These are phyloP conservation scores for Microtus richardsoni DNA, from an alignment of 2,113 vertebrate genomes.

Conservation along the genomic window DNA sequence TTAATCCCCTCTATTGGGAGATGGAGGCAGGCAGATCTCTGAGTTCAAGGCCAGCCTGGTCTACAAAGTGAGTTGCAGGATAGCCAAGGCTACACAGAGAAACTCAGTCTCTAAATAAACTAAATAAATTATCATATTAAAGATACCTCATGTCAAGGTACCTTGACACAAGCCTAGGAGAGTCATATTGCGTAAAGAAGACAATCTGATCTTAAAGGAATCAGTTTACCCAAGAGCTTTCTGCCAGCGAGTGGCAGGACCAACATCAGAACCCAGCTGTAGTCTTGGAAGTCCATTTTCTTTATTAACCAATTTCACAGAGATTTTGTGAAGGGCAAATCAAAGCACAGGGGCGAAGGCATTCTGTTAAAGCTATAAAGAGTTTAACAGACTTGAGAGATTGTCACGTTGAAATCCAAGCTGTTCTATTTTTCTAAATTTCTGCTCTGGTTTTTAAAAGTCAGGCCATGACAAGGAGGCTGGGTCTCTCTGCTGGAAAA, in stretches of 20 bases:
- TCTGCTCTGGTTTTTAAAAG: constrained; percentile 61
- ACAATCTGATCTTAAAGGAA: neutral
- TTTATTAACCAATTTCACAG: neutral
- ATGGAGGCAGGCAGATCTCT: neutral
- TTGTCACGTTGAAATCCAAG: constrained; percentile 10
- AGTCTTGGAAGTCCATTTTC: neutral
- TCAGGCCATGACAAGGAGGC: constrained; percentile 26
- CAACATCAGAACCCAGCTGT: neutral
- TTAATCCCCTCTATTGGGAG: neutral
- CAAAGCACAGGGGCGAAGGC: neutral
- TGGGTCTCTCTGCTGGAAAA: constrained; percentile 64
- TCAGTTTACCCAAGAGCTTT: neutral
- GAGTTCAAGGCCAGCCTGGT: neutral
- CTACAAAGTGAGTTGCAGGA: neutral
- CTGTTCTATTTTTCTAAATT: constrained; percentile 60
- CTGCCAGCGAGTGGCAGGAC: neutral
- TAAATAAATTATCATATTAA: neutral
- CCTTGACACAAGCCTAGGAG: neutral
- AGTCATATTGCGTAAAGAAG: neutral
- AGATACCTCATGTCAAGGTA: neutral
- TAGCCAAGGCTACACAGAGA: neutral
- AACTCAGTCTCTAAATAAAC: neutral
- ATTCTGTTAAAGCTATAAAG: constrained; percentile 33
- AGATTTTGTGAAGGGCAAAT: neutral
- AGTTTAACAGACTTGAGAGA: constrained; percentile 37